Evolutionary conservation across 2,888 invertebrate genomes (phyloP), one percentile per base, ranked within the genome.

Genomic region (Bombyx huttoni): DNA sequence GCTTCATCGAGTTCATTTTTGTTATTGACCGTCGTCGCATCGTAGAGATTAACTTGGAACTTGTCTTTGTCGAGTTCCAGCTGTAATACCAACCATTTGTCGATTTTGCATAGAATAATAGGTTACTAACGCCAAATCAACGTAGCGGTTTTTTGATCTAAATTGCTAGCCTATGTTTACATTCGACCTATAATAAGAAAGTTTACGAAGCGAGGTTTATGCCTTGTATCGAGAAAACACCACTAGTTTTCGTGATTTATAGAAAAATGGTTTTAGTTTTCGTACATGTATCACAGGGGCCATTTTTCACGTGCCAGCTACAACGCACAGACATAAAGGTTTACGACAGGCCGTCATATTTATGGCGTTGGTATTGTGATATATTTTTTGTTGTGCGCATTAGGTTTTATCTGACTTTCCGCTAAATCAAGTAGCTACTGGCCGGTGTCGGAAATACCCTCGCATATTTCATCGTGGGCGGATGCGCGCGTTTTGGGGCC

Each of bases 391-490:
- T 87, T 86, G 85, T 86, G 84, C 84, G 80, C 86, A 86, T 88
- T 87, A 87, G 84, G 85, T 87, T 88, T 88, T 88, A 88, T 88
- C 88, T 88, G 78, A 78, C 80, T 88, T 88, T 88, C 88, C 88
- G 88, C 86, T 88, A 88, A 87, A 88, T 88, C 87, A 88, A 88
- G 88, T 88, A 87, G 81, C 86, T 81, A 87, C 87, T 87, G 88
- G 87, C 87, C 87, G 86, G 78, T 84, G 86, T 81, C 85, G 87
- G 86, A 85, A 81, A 78, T 81, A 79, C 83, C 85, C 84, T 77
- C 83, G 79, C 82, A 78, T 88, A 86, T 75, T 82, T 87, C 87
- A 87, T 81, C 68, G 68, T 58, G 63, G 69, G 71, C 82, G 84
- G 85, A 85, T 81, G 79, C 76, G 72, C 73, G 65, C 78, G 65